These are phyloP conservation scores for Stenolophus ochropezus DNA, from an alignment of 2,888 invertebrate species.

Conservation along the genomic window DNA sequence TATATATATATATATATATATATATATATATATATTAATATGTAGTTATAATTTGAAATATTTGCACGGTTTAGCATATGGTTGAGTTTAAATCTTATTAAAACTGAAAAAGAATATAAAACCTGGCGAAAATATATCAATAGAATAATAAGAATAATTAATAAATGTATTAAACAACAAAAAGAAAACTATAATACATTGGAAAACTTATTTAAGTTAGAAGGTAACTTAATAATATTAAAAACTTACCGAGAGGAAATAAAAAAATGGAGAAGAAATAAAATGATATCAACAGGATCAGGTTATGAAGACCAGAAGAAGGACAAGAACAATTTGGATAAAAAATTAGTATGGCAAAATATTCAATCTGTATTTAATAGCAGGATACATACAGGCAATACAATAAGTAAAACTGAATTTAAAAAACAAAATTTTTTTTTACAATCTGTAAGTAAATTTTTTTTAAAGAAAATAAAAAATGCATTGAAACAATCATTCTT, in stretches of 20 bases:
- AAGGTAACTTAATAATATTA: background rate
- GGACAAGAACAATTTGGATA: background rate
- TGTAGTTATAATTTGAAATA: too few species aligned
- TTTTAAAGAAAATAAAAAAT: slow-evolving; percentile 8
- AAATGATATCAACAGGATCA: background rate
- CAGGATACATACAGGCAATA: background rate
- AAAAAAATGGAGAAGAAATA: background rate
- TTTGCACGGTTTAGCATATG: too few species aligned
- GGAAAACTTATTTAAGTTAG: background rate
- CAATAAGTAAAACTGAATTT: slow-evolving; percentile 3
- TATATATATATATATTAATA: too few species aligned
- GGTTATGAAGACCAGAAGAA: background rate
- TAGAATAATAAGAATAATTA: background rate
- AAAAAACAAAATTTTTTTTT: slow-evolving; percentile 17
- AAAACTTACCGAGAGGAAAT: background rate
- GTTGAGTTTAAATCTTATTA: background rate
- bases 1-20: too few species aligned
- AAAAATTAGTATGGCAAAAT: slow-evolving; percentile 25
- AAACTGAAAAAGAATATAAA: background rate
- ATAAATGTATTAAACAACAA: background rate
- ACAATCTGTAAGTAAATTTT: background rate
- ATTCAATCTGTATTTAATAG: background rate
- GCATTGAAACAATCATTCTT: background rate
- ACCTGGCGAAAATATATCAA: background rate
- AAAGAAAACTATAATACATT: background rate